Percentiles rank a stretch among this genome's conserved stretches.
These are phyloP conservation scores for Ennomos quercinarius DNA, from an alignment of 2,888 invertebrate genomes.

Conservation along the genomic window DNA sequence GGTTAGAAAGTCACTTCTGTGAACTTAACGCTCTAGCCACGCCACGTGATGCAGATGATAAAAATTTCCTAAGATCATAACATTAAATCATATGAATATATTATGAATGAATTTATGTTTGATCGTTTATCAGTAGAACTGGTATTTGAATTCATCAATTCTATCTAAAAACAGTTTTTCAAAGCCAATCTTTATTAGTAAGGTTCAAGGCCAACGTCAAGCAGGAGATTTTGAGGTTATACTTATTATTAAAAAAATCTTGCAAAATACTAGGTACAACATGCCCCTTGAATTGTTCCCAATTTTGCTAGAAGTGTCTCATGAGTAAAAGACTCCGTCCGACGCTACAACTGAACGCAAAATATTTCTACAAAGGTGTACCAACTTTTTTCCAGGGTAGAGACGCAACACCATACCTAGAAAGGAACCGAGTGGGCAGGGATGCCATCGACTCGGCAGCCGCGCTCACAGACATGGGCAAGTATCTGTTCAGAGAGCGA, in stretches of 20 bases:
- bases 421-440: slow-evolving; percentile 95
- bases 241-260: too few species aligned
- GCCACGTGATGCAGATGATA: slow-evolving; percentile 24
- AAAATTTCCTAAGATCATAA: slow-evolving; percentile 25
- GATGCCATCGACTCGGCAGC: slow-evolving; percentile 98
- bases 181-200: slow-evolving; percentile 10
- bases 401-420: slow-evolving; percentile 97
- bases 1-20: slow-evolving; percentile 57
- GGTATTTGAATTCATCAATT: slow-evolving; percentile 24
- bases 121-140: slow-evolving; percentile 26
- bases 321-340: too few species aligned
- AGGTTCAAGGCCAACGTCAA: slow-evolving; percentile 21
- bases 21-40: slow-evolving; percentile 25
- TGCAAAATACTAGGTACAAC: too few species aligned
- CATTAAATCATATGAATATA: slow-evolving; percentile 27
- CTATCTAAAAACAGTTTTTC: slow-evolving; percentile 14
- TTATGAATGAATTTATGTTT: slow-evolving; percentile 28
- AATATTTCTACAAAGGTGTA: neutral
- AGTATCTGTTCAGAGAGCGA: slow-evolving; percentile 97
- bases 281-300: too few species aligned
- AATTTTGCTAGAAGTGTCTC: too few species aligned
- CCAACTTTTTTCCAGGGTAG: slow-evolving; percentile 87
- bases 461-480: slow-evolving; percentile 98
- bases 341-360: too few species aligned
- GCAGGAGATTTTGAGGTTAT: neutral